phyloP scores from a whole-genome alignment of 2,888 invertebrate genomes.

The Nasonovia ribisnigri region DNA sequence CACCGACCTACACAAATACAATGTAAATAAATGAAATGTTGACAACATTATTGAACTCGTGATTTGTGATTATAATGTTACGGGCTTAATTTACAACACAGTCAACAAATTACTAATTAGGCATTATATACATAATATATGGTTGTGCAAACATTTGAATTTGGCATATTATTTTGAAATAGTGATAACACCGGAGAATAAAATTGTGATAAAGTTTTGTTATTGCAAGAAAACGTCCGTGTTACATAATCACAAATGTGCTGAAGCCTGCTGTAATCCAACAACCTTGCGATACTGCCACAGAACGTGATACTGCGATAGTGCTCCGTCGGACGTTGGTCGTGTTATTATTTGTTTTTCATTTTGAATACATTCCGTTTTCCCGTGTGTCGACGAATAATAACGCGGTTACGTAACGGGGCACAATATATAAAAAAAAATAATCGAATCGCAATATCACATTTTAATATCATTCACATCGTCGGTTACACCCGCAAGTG shows the following conservation, averaged over 20 bases:
- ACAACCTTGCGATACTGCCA: too few species aligned
- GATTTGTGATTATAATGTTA: too few species aligned
- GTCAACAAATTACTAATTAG: too few species aligned
- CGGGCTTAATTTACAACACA: too few species aligned
- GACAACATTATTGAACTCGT: not conserved
- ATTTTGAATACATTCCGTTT: not conserved
- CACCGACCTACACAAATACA: not conserved
- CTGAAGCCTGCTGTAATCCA: too few species aligned
- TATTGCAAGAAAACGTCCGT: not conserved
- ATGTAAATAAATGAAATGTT: not conserved
- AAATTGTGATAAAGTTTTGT: not conserved
- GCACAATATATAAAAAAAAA: too few species aligned
- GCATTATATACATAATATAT: too few species aligned
- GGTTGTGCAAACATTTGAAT: not conserved
- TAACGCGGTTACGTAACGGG: not conserved
- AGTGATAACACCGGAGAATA: not conserved
- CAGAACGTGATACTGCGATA: too few species aligned
- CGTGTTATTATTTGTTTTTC: not conserved
- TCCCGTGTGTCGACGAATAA: not conserved
- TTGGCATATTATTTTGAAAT: not conserved
- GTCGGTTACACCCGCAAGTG: not conserved
- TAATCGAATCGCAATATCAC: not conserved
- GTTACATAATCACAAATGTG: not conserved
- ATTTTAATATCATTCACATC: too few species aligned
- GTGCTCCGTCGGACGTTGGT: not conserved